phyloP scores from a whole-genome alignment of 1,140 invertebrate species.

The Littorina saxatilis region DNA sequence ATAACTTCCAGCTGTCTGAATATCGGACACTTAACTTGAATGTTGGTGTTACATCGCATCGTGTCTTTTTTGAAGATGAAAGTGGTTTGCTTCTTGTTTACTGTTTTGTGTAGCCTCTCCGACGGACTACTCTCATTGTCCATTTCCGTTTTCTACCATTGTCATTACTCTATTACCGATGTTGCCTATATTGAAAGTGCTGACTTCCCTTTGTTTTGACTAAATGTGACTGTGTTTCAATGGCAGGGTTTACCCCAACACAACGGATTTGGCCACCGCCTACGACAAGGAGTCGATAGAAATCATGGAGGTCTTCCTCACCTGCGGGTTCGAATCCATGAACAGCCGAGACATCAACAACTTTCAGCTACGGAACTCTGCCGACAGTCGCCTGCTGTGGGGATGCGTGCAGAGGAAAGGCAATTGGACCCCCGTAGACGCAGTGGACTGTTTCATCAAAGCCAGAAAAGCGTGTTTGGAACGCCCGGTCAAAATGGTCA shows the following conservation, averaged over 20 bases:
- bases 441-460: constrained; percentile 28
- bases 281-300: constrained; percentile 4
- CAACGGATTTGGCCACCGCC: no score
- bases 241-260: background rate
- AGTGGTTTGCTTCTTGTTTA: no score
- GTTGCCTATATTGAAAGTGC: background rate
- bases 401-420: constrained; percentile 3
- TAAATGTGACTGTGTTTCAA: background rate
- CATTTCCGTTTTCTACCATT: no score
- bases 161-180: no score
- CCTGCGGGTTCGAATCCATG: constrained; percentile 37
- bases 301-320: constrained; percentile 20
- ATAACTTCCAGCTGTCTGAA: no score
- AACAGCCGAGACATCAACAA: constrained; percentile 28
- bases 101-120: no score
- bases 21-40: no score
- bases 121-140: no score
- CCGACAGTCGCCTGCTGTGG: constrained; percentile 20
- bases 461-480: constrained; percentile 26
- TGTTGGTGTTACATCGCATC: no score
- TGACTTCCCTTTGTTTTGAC: background rate
- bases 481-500: constrained; percentile 37
- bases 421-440: background rate
- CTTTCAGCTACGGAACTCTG: constrained; percentile 27
- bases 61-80: no score